A percentile compares a stretch with the other conserved stretches of the same genome.
These are phyloP conservation scores for Melanaphis sacchari DNA, from an alignment of 1,140 invertebrate species.

Conservation along the genomic window DNA sequence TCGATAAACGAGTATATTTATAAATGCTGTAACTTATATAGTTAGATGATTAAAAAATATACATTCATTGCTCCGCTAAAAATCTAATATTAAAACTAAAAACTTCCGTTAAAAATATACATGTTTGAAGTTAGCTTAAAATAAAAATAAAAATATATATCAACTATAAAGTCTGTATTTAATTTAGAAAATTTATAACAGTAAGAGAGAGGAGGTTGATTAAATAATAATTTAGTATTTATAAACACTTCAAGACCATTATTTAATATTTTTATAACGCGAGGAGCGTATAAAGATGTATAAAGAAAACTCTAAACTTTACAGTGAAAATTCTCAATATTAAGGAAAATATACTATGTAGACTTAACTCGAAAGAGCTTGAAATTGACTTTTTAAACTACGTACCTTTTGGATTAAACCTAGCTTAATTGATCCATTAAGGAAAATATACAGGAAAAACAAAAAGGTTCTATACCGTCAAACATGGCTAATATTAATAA, in stretches of 20 bases:
- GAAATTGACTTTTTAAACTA: not conserved
- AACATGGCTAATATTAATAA: not conserved
- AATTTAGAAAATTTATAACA: not conserved
- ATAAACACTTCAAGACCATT: not conserved
- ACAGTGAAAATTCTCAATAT: not conserved
- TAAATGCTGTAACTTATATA: not conserved
- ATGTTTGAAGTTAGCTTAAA: not conserved
- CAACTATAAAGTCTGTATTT: not conserved
- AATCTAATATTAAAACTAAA: not conserved
- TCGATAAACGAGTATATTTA: not conserved
- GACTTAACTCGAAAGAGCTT: not conserved
- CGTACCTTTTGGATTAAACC: not conserved
- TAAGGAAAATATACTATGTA: not conserved
- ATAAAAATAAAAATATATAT: not conserved
- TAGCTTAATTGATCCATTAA: not conserved
- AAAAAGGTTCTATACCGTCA: not conserved
- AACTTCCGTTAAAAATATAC: not conserved
- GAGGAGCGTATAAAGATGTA: not conserved
- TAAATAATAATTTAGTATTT: not conserved
- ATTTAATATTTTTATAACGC: not conserved
- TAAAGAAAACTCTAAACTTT: not conserved
- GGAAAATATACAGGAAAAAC: slow-evolving; percentile 1
- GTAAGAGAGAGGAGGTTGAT: not conserved
- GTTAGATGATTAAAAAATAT: not conserved
- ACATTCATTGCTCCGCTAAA: too few relatives aligned